phyloP scores from a whole-genome alignment of 2,888 invertebrate genomes.

The Cephalotes varians region DNA sequence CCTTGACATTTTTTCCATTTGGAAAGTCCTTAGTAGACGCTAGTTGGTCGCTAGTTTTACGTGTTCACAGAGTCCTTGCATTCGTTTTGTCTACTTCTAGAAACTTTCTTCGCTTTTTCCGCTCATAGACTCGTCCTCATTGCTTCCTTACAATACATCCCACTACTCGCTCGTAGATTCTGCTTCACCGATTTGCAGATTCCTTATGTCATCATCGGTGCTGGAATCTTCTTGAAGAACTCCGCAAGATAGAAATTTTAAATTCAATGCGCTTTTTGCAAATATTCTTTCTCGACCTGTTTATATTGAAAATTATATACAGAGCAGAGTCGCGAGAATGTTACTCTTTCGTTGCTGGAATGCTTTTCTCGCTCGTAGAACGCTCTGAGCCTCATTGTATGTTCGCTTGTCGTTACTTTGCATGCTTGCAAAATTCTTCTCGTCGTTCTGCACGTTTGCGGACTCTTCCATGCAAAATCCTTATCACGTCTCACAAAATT shows the following conservation, averaged over 20 bases:
- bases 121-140: conserved; percentile 46
- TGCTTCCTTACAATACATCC: conserved; percentile 21
- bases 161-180: conserved; percentile 24
- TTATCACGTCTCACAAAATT: conserved; percentile 41
- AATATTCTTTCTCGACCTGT: conserved; percentile 35
- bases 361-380: conserved; percentile 42
- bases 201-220: background rate
- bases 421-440: conserved; percentile 49
- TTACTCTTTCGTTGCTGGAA: conserved; percentile 46
- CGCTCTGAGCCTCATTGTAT: conserved; percentile 40
- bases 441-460: conserved; percentile 37
- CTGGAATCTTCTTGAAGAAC: background rate
- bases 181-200: conserved; percentile 31
- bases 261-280: conserved; percentile 30
- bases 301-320: conserved; percentile 50
- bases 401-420: conserved; percentile 43
- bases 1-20: conserved; percentile 7
- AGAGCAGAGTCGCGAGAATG: conserved; percentile 40
- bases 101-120: conserved; percentile 24
- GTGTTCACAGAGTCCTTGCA: background rate
- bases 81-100: background rate
- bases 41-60: conserved; percentile 2
- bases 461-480: conserved; percentile 38
- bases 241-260: conserved; percentile 11
- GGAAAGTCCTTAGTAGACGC: conserved; percentile 12